Conservation (phyloP, 1,140 invertebrate species). For the Macrosteles quadrilineatus region DNA sequence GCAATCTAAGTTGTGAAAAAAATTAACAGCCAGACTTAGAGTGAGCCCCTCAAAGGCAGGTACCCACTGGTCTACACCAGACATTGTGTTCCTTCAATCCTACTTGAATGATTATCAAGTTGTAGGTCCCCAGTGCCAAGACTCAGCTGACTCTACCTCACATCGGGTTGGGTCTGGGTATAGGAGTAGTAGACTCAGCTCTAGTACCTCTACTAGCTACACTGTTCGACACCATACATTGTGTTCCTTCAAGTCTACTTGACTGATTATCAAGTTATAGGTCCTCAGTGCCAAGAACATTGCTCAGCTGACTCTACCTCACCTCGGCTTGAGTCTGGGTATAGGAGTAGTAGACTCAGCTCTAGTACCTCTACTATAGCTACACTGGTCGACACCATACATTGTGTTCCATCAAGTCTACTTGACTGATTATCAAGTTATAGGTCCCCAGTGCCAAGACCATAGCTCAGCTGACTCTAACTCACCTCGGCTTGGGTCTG, state of each 20-base stretch:
- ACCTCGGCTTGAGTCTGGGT: constrained; percentile 72
- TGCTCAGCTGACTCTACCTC: constrained; percentile 65
- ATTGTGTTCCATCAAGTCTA: no score
- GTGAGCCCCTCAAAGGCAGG: no score
- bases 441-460: constrained; percentile 51
- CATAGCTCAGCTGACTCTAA: constrained; percentile 64
- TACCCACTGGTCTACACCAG: constrained; percentile 71
- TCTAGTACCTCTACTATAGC: constrained; percentile 74
- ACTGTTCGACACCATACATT: no score
- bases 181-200: constrained; percentile 77
- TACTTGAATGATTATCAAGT: no score
- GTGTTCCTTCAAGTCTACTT: no score
- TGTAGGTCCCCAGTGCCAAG: constrained; percentile 49
- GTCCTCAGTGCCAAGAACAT: constrained; percentile 56
- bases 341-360: constrained; percentile 78
- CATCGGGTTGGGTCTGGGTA: constrained; percentile 71
- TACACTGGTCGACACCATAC: no score
- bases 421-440: no score
- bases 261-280: no score
- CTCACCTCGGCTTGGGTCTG: constrained; percentile 74
- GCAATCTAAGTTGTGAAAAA: no score
- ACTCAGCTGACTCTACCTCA: constrained; percentile 69
- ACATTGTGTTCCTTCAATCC: constrained; percentile 70
- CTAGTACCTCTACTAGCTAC: constrained; percentile 73
- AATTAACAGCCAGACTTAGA: no score